Conservation (phyloP, 2,797 vertebrate genomes). For the Tragopan temminckii region DNA sequence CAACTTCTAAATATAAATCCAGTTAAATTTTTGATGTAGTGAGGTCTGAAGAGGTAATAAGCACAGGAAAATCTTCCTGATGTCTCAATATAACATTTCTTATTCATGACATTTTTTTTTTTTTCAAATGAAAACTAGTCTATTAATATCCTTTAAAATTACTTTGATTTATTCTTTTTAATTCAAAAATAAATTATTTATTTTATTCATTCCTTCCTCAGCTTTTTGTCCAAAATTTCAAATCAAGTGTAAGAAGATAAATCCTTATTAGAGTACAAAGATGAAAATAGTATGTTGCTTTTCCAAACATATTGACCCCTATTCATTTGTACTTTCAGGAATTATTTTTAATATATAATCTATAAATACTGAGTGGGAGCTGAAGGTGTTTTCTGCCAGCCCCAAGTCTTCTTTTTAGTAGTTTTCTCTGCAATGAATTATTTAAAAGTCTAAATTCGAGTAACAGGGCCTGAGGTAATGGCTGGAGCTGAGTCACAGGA, state of each 20-base stretch:
- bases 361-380: rapidly evolving
- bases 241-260: not conserved
- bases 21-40: not conserved
- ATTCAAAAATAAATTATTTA: not conserved
- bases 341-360: not conserved
- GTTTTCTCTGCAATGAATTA: not conserved
- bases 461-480: too few relatives aligned
- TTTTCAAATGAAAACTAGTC: rapidly evolving
- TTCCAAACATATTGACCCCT: not conserved
- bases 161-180: not conserved
- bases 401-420: not conserved
- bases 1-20: not conserved
- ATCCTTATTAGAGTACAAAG: not conserved
- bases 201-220: not conserved
- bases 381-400: not conserved
- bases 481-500: too few relatives aligned
- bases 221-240: not conserved
- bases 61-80: not conserved
- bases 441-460: not conserved
- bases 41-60: not conserved
- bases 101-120: not conserved
- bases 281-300: not conserved
- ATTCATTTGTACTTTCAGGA: not conserved
- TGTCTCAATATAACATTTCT: not conserved
- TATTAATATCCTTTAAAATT: not conserved